These are phyloP conservation scores for Drosophila paranaensis DNA, from an alignment of 2,888 invertebrate genomes.

Conservation along the genomic window DNA sequence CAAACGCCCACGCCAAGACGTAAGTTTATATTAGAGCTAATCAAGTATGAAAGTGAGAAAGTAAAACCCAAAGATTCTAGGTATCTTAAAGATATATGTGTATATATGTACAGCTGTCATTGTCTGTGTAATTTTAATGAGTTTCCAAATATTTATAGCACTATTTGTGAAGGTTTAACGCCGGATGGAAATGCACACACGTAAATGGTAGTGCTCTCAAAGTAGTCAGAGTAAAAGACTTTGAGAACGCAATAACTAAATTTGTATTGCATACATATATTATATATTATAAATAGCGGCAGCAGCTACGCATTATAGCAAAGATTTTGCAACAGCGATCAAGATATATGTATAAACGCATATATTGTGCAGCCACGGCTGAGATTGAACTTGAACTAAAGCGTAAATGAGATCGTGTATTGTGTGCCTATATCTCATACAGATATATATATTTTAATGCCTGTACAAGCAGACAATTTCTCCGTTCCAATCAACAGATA, in stretches of 20 bases:
- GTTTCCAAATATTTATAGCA: conserved; percentile 77
- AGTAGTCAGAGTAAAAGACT: conserved; percentile 61
- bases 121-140: conserved; percentile 73
- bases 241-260: conserved; percentile 55
- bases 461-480: conserved; percentile 50
- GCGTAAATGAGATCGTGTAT: conserved; percentile 37
- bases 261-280: conserved; percentile 49
- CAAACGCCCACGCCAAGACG: conserved; percentile 84
- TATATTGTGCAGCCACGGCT: conserved; percentile 33
- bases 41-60: conserved; percentile 18
- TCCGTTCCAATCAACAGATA: conserved; percentile 46
- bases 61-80: conserved; percentile 32
- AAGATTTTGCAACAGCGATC: conserved; percentile 48
- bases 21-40: conserved; percentile 72
- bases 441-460: conserved; percentile 38
- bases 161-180: conserved; percentile 74
- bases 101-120: conserved; percentile 24
- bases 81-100: conserved; percentile 36
- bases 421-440: conserved; percentile 43
- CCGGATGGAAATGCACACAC: conserved; percentile 57
- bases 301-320: conserved; percentile 54
- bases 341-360: conserved; percentile 29
- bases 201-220: conserved; percentile 56
- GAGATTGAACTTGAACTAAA: conserved; percentile 37
- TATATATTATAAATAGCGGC: conserved; percentile 46